Base-by-base conservation (phyloP, 2,113 vertebrate species). In the Perca schrenkii region DNA sequence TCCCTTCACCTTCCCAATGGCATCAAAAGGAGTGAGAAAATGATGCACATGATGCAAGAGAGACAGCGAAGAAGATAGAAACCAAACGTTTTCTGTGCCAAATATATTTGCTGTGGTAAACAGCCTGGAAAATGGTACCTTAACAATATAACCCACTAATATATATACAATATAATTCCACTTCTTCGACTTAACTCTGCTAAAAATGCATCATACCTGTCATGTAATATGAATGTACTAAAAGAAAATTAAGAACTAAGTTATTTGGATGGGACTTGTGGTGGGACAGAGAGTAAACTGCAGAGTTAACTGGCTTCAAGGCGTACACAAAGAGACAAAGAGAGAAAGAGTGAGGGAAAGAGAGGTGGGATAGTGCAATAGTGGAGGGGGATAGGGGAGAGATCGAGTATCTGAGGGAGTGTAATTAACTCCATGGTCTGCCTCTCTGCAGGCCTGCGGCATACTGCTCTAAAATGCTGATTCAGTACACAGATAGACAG, bases 381-480 rank as follows among this genome's bases (percentile, higher is more conserved):
- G 28, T 65, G 53, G 56, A 71, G 77, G 61, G 84, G 86, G 73
- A 85, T 25, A 71, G 40, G 60, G 53, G 80, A 54, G 80, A 71
- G 81, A 83, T 77, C 1, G 74, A 86, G 83, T 80, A 86, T 86
- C 52, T 90, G 90, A 84, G 82, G 90, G 84, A 90, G 87, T 73
- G 84, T 92, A 94, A 95, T 94, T 92, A 93, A 91, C 83, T 90
- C 86, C 74, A 72, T 80, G 83, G 83, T 89, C 86, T 90, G 89
- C 80, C 74, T 90, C 86, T 89, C 90, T 92, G 92, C 93, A 91
- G 91, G 93, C 89, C 91, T 94, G 92, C 86, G 86, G 92, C 91
- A 93, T 58, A 86, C 77, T 85, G 89, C 88, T 91, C 79, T 62
- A 74, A 93, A 94, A 85, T 90, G 93, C 94, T 94, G 94, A 94